Base-by-base conservation (phyloP, 2,888 invertebrate species). In the Acanthacorydalis orientalis region DNA sequence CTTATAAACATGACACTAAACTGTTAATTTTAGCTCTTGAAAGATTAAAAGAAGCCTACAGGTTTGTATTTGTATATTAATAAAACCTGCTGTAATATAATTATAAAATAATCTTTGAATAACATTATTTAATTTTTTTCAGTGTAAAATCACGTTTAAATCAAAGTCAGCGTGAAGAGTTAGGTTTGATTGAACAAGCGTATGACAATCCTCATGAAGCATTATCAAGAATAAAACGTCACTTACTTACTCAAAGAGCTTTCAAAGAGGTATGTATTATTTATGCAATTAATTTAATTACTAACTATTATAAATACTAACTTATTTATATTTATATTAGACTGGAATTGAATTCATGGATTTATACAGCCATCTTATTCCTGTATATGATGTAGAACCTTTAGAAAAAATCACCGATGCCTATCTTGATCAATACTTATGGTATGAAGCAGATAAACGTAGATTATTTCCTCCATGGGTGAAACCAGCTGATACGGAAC, bases 301-400 rank as follows among this genome's bases (percentile, higher is more conserved):
- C 31, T 11, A n/a, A n/a, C n/a, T n/a, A n/a, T n/a, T 23, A 23
- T 38, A 35, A 35, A 12, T 47, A 35, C 31, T 35, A 41, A 40
- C 43, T 50, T 50, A 42, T 53, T 9, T 46, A 49, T 37, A 32
- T 53, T 49, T 48, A 40, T 52, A 56, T 33, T 57, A 87, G 83
- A 87, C 91, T 49, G 96, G 97, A 40, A 99, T 99, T 59, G 98
- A 99, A 67, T 99, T 99, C 67, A 99, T 99, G 98, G 98, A 99
- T 64, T 73, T 99, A 48, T 99, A 99, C 72, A 96, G 95, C 50
- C 97, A 98, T 62, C 68, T 99, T 51, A 93, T 99, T 52, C 98
- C 98, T 0, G 98, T 99, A 0, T 98, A 98, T 64, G 98, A 99
- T 63, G 96, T 99, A 39, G 98, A 99, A 60, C 98, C 98, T 0